phyloP scores from a whole-genome alignment of 1,140 invertebrate genomes.

The Aphaenogaster floridana region DNA sequence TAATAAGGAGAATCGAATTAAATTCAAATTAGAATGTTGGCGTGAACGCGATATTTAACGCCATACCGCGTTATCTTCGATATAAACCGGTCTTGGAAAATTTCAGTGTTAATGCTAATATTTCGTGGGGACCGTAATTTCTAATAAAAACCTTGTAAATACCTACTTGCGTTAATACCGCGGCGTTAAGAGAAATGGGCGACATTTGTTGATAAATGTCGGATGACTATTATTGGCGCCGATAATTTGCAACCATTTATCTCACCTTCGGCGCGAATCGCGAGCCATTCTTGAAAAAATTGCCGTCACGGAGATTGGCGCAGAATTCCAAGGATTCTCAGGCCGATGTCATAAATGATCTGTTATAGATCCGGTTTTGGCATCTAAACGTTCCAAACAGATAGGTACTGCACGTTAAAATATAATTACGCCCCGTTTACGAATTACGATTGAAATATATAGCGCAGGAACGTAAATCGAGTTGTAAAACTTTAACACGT shows the following conservation, averaged over 20 bases:
- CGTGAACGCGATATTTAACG: conserved; percentile 26
- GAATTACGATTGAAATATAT: conserved; percentile 28
- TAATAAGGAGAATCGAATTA: conserved; percentile 34
- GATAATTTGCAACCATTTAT: conserved; percentile 38
- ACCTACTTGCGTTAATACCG: not conserved
- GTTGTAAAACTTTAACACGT: conserved; percentile 1
- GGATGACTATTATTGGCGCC: not conserved
- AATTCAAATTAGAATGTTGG: conserved; percentile 44
- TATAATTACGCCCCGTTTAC: conserved; percentile 26
- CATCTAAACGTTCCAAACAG: not conserved
- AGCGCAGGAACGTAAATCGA: conserved; percentile 20
- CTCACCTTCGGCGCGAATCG: conserved; percentile 3
- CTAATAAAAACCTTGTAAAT: not conserved
- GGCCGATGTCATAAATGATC: not conserved
- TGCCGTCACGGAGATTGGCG: not conserved
- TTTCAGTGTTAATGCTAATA: conserved; percentile 30
- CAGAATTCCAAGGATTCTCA: conserved; percentile 20
- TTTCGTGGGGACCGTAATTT: conserved; percentile 9
- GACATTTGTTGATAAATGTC: not conserved
- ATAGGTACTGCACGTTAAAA: conserved; percentile 4
- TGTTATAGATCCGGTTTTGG: conserved; percentile 42
- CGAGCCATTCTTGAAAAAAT: not conserved
- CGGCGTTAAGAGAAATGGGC: not conserved
- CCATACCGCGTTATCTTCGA: not conserved
- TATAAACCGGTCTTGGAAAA: conserved; percentile 29